A percentile compares a stretch with the other conserved stretches of the same genome.
Conservation (phyloP, 2,797 vertebrate species). For the Epinephelus coioides region DNA sequence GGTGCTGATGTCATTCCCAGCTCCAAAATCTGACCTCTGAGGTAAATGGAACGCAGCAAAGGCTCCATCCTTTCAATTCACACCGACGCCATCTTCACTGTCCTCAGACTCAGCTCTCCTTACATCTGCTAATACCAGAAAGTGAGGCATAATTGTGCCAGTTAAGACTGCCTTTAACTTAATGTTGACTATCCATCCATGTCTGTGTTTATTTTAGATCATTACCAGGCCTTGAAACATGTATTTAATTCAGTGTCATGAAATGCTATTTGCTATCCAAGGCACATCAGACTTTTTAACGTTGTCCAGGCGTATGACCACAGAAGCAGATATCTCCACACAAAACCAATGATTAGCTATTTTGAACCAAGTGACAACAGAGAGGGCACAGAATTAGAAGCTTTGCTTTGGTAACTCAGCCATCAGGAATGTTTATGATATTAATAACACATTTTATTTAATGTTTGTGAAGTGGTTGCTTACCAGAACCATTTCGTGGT, state of each 20-base stretch:
- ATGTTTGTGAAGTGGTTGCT: slow-evolving; percentile 38
- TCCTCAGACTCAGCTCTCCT: not conserved
- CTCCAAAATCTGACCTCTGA: too few species aligned
- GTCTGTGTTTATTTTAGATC: slow-evolving; percentile 7
- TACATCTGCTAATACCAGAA: not conserved
- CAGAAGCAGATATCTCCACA: not conserved
- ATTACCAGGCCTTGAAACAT: not conserved
- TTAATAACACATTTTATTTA: too few species aligned
- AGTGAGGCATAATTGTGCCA: not conserved
- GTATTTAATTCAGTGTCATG: not conserved
- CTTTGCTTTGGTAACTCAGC: slow-evolving; percentile 1
- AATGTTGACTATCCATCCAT: not conserved
- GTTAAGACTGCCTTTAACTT: not conserved
- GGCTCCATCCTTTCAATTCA: not conserved
- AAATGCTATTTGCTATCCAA: not conserved
- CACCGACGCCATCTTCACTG: not conserved
- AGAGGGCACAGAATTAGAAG: slow-evolving; percentile 12
- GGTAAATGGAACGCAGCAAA: not conserved
- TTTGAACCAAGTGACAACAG: slow-evolving; percentile 23
- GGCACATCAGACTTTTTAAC: too few species aligned
- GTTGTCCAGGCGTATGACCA: not conserved
- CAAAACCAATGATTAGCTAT: not conserved
- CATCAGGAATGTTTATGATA: not conserved
- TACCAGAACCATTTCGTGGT: slow-evolving; percentile 42
- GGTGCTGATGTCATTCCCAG: not conserved